Percentiles rank a stretch among this genome's conserved stretches.
Evolutionary conservation across 2,888 invertebrate genomes (phyloP).

Genomic region (Eilema caniola): DNA sequence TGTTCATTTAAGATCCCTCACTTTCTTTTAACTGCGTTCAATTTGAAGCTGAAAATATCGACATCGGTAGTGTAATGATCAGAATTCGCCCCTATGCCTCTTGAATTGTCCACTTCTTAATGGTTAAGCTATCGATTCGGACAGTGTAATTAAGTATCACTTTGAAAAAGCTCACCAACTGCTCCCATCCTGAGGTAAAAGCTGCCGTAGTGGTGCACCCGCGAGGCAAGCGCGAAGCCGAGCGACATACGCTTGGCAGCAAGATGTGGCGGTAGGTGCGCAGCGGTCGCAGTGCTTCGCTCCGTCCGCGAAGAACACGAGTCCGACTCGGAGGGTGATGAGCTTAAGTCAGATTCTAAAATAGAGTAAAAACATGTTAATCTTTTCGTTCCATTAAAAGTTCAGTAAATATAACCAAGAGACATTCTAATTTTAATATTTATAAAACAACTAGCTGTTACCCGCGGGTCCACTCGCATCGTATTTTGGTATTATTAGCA

Average conservation of each 20-base stretch:
- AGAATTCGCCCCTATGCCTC: no score
- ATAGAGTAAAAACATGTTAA: background rate
- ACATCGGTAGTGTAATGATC: no score
- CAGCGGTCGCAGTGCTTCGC: conserved; percentile 83
- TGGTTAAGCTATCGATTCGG: no score
- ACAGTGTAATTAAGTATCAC: background rate
- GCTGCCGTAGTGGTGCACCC: conserved; percentile 94
- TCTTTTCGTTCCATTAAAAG: background rate
- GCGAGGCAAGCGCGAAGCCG: conserved; percentile 81
- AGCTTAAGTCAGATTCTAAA: conserved; percentile 77
- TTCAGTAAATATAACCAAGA: no score
- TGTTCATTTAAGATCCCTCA: no score
- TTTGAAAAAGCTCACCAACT: conserved; percentile 89
- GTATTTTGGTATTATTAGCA: no score
- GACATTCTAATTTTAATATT: background rate
- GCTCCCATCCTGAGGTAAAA: conserved; percentile 97
- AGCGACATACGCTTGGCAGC: conserved; percentile 82
- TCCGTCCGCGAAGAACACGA: conserved; percentile 86
- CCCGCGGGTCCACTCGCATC: no score
- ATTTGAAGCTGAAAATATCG: no score
- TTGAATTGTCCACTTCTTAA: no score
- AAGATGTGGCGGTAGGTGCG: conserved; percentile 72
- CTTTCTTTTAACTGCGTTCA: no score
- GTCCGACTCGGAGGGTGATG: conserved; percentile 80
- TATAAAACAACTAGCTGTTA: background rate